Percentiles rank a stretch among this genome's conserved stretches.
These are phyloP conservation scores for Pachyrhynchus sulphureomaculatus DNA, from an alignment of 1,140 invertebrate genomes.

Conservation along the genomic window DNA sequence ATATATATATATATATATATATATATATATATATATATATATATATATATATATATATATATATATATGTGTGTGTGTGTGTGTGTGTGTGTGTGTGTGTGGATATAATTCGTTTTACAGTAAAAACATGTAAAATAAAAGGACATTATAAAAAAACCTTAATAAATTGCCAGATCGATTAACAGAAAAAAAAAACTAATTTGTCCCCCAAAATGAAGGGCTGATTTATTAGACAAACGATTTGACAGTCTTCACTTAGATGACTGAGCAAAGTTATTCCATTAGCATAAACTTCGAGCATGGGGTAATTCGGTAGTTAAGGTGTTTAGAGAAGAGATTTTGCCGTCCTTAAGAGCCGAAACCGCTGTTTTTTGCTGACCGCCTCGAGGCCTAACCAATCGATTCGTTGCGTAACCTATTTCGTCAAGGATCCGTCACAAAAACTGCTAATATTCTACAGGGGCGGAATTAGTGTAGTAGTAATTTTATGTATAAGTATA, in stretches of 20 bases:
- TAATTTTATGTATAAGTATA: too few species aligned
- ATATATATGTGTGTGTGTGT: too few species aligned
- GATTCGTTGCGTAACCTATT: constrained; percentile 30
- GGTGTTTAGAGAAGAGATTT: constrained; percentile 29
- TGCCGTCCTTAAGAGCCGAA: constrained; percentile 27
- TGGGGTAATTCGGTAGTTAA: constrained; percentile 30
- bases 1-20: too few species aligned
- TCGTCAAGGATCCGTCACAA: constrained; percentile 13
- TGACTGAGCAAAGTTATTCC: constrained; percentile 33
- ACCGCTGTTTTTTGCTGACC: constrained; percentile 25
- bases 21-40: too few species aligned
- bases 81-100: too few species aligned
- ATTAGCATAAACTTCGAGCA: constrained; percentile 28
- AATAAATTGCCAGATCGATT: neutral
- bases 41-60: too few species aligned
- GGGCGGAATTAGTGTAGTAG: constrained; percentile 5
- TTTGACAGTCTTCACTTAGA: constrained; percentile 17
- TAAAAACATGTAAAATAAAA: too few species aligned
- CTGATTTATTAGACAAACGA: constrained; percentile 30
- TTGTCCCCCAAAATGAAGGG: constrained; percentile 16
- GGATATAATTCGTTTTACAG: too few species aligned
- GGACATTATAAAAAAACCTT: too few species aligned
- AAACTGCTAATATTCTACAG: constrained; percentile 12
- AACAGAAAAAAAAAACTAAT: constrained; percentile 7
- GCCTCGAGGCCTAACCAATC: constrained; percentile 22